A percentile compares a stretch with the other conserved stretches of the same genome.
Evolutionary conservation across 1,140 invertebrate genomes (phyloP).

Genomic region (Conus betulinus): DNA sequence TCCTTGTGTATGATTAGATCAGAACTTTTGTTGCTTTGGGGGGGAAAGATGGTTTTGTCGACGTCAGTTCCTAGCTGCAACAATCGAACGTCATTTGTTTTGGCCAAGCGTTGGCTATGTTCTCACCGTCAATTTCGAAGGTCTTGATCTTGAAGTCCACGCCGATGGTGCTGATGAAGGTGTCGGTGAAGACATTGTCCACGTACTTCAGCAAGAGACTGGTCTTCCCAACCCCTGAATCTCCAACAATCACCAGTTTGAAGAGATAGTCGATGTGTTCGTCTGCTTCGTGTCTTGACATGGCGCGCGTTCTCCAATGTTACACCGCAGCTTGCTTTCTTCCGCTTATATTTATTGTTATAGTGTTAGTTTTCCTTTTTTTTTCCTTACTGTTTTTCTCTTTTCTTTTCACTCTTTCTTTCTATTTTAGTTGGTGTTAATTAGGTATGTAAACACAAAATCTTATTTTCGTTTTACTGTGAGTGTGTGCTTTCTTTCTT

Average conservation of each 20-base stretch:
- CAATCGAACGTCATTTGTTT: too few species aligned
- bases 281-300: not conserved
- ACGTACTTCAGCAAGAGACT: conserved; percentile 87
- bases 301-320: not conserved
- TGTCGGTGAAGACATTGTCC: conserved; percentile 30
- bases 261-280: conserved; percentile 17
- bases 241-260: conserved; percentile 83
- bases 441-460: too few species aligned
- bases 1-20: too few species aligned
- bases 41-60: too few species aligned
- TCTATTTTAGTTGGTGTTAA: too few species aligned
- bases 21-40: too few species aligned
- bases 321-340: not conserved
- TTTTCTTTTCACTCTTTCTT: not conserved
- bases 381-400: not conserved
- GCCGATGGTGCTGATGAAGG: conserved; percentile 36
- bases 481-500: too few species aligned
- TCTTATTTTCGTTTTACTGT: too few species aligned
- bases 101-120: too few species aligned
- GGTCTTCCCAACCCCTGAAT: conserved; percentile 92
- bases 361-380: not conserved
- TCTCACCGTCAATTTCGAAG: conserved; percentile 22
- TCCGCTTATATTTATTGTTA: not conserved
- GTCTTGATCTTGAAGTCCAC: conserved; percentile 36
- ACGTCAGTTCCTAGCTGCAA: too few species aligned